phyloP scores from a whole-genome alignment of 2,888 invertebrate genomes.

The Eudemis profundana region DNA sequence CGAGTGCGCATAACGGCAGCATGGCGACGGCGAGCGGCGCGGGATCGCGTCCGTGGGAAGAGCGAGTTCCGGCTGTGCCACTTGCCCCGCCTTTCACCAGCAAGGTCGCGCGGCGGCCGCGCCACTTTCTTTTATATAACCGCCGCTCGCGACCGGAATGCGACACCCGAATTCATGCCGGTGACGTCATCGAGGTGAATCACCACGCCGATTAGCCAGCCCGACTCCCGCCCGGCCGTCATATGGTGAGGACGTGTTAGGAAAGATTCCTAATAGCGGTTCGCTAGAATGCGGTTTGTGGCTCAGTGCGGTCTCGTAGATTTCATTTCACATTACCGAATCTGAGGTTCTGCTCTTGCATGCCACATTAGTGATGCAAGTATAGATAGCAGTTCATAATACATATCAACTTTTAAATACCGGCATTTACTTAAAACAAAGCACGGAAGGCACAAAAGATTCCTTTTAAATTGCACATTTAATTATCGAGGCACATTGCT shows the following conservation, averaged over 20 bases:
- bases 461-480: too few species aligned
- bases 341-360: too few species aligned
- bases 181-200: conserved; percentile 80
- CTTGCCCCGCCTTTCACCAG: conserved; percentile 83
- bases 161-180: conserved; percentile 79
- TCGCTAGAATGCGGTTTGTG: too few species aligned
- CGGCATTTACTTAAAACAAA: too few species aligned
- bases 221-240: conserved; percentile 22
- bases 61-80: conserved; percentile 82
- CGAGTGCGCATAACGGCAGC: conserved; percentile 62
- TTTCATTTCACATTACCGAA: too few species aligned
- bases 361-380: too few species aligned
- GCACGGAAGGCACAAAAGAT: too few species aligned
- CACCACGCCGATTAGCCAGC: conserved; percentile 57
- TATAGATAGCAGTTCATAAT: too few species aligned
- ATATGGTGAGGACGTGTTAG: conserved; percentile 1
- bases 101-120: conserved; percentile 82
- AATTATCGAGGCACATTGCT: too few species aligned
- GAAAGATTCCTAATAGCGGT: too few species aligned
- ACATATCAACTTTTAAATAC: too few species aligned
- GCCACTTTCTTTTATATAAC: conserved; percentile 84
- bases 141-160: conserved; percentile 67
- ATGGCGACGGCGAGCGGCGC: conserved; percentile 47
- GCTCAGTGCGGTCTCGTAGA: too few species aligned
- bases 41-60: conserved; percentile 72